Evolutionary conservation across 2,797 vertebrate genomes (phyloP), one percentile per base, ranked within the genome.

Genomic region (Notamacropus eugenii): DNA sequence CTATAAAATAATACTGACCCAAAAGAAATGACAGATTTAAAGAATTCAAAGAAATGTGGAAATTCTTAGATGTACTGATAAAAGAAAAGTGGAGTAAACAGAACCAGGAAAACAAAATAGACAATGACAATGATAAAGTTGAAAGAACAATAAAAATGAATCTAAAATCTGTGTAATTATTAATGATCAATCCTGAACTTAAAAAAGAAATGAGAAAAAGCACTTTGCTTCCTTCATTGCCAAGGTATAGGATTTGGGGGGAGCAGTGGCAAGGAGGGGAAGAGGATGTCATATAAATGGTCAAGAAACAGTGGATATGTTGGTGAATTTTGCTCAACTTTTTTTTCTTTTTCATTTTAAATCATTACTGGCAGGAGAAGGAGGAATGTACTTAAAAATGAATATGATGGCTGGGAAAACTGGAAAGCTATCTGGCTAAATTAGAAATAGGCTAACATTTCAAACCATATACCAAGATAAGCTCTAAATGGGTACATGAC

Each of bases 251-350:
- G 13, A 67, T 5, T 34, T 27, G 56, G 56, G 13, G 62, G 13
- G 62, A 5, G 1, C 4, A 4, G 11, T 5, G 31, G 34, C 0
- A 9, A 34, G 31, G 29, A 4, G 1, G 12, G 31, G 31, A 34
- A 62, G 31, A 34, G 31, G 4, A 62, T 62, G 34, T 34, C 3
- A 9, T 31, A 34, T 62, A 62, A 4, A 14, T 16, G 12, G 5
- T 67, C 62, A 67, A 67, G 29, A 67, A 67, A 67, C 4, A 34
- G 29, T n/a, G 34, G 13, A 34, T 62, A 4, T 62, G 13, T 34
- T 34, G 62, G 12, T n/a, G 14, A 14, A 67, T 67, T n/a, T 67
- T 67, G 4, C 31, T 16, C 4, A 67, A n/a, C 62, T n/a, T 67
- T 14, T 6, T 67, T 67, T 67, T 14, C 4, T 67, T 67, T 16